phyloP scores from a whole-genome alignment of 2,113 vertebrate species.

The Pica pica region DNA sequence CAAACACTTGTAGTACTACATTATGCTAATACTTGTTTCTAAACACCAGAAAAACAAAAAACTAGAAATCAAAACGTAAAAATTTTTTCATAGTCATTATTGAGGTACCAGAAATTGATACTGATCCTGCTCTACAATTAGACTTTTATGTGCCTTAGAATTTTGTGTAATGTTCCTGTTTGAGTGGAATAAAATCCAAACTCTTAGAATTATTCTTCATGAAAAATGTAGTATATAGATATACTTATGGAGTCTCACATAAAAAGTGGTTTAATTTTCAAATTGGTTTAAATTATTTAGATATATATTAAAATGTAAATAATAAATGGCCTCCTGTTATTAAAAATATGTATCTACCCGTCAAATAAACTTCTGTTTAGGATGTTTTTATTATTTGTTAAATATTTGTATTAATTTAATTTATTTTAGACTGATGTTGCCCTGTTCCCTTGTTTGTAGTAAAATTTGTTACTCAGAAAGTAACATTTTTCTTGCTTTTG shows the following conservation, averaged over 20 bases:
- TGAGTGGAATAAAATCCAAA: background rate
- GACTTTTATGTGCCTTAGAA: background rate
- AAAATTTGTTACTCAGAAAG: background rate
- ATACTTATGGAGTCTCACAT: background rate
- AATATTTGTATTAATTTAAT: background rate
- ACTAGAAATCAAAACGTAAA: background rate
- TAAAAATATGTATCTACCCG: background rate
- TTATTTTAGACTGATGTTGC: background rate
- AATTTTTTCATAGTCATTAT: background rate
- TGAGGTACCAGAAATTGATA: background rate
- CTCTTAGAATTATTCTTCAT: background rate
- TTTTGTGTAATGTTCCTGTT: background rate
- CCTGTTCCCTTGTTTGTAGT: background rate
- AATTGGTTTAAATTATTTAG: background rate
- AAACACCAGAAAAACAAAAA: background rate
- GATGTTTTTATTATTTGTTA: background rate
- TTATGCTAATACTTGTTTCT: background rate
- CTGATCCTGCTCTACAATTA: background rate
- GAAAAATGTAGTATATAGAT: background rate
- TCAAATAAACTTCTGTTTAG: background rate
- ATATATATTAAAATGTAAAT: background rate
- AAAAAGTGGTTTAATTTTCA: background rate
- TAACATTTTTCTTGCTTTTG: slow-evolving; percentile 39
- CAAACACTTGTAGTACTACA: background rate
- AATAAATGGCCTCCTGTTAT: background rate